Evolutionary conservation across 2,797 vertebrate genomes (phyloP).

Genomic region (Sebastes iracundus): DNA sequence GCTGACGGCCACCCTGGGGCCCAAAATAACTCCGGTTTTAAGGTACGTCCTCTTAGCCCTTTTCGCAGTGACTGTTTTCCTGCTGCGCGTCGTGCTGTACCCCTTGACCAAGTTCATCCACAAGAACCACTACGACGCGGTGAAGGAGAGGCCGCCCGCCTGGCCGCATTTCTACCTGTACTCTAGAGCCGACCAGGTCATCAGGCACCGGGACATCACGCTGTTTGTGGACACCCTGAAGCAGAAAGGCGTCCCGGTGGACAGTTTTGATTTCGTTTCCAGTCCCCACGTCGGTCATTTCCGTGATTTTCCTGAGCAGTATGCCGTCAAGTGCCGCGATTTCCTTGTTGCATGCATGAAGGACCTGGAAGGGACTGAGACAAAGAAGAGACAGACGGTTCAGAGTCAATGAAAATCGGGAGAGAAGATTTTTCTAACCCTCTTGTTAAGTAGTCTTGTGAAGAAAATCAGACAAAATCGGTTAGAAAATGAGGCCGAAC

Average conservation of each 20-base stretch:
- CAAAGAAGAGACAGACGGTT: constrained; percentile 57
- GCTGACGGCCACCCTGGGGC: constrained; percentile 82
- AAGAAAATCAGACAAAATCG: neutral
- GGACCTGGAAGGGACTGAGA: constrained; percentile 36
- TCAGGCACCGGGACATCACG: constrained; percentile 86
- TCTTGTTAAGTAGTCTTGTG: neutral
- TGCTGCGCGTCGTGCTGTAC: constrained; percentile 88
- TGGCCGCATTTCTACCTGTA: constrained; percentile 97
- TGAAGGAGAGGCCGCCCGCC: constrained; percentile 82
- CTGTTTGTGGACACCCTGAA: constrained; percentile 81
- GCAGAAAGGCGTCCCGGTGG: constrained; percentile 80
- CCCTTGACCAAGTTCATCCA: constrained; percentile 90
- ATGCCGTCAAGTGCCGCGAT: constrained; percentile 82
- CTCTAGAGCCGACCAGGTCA: constrained; percentile 87
- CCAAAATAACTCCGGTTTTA: constrained; percentile 77
- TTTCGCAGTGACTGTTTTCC: constrained; percentile 83
- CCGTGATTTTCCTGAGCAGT: constrained; percentile 87
- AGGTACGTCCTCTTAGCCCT: constrained; percentile 83
- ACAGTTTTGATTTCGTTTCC: constrained; percentile 88
- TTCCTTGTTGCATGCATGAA: constrained; percentile 88
- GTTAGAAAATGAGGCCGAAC: neutral
- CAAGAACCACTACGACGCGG: constrained; percentile 89
- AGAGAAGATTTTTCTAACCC: neutral
- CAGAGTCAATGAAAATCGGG: constrained; percentile 41
- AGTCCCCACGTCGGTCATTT: constrained; percentile 91